A percentile compares a stretch with the other conserved stretches of the same genome.
Conservation (phyloP, 2,888 invertebrate genomes). For the Agapetus fuscipes region DNA sequence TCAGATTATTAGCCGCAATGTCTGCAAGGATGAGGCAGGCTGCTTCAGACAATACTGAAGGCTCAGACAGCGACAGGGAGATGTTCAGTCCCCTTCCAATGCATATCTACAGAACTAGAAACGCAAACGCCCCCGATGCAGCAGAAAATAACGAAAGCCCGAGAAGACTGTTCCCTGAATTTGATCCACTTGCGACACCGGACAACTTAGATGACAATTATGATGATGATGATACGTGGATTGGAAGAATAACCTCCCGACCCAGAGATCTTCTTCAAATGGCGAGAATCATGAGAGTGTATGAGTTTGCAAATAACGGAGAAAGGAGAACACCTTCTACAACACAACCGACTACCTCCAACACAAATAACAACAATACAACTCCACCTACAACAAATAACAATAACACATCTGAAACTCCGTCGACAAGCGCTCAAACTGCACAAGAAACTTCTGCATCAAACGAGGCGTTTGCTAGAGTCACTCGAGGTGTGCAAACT, state of each 20-base stretch:
- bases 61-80: slow-evolving; percentile 15
- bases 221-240: too few relatives aligned
- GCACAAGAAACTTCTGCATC: slow-evolving; percentile 23
- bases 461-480: slow-evolving; percentile 34
- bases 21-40: not conserved
- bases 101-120: slow-evolving; percentile 10
- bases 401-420: too few relatives aligned
- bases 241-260: not conserved
- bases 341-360: not conserved
- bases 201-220: too few relatives aligned
- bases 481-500: slow-evolving; percentile 33
- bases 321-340: not conserved
- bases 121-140: slow-evolving; percentile 4
- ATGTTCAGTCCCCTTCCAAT: slow-evolving; percentile 17
- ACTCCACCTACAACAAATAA: too few relatives aligned
- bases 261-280: not conserved
- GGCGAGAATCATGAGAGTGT: not conserved
- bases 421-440: slow-evolving; percentile 10
- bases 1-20: not conserved
- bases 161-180: not conserved
- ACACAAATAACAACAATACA: not conserved
- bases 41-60: slow-evolving; percentile 14
- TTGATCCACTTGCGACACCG: not conserved
- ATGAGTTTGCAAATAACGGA: too few relatives aligned
- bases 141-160: not conserved